Evolutionary conservation across 2,797 vertebrate species (phyloP).

Genomic region (Carduelis carduelis): DNA sequence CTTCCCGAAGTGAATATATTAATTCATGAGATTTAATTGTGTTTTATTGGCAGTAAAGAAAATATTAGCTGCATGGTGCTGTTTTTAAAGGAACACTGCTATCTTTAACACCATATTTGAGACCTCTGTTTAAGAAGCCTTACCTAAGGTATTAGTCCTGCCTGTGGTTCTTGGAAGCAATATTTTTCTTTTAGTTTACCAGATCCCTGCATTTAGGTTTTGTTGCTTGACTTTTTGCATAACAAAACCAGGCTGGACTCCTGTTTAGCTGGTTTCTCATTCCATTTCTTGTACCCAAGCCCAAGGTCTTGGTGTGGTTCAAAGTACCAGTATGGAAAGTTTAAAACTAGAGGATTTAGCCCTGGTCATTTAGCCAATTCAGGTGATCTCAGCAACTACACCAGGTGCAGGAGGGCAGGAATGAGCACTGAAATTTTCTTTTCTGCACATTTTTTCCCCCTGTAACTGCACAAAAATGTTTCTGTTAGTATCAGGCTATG

Average conservation of each 20-base stretch:
- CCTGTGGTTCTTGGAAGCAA: not conserved
- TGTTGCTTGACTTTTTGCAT: not conserved
- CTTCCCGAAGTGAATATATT: conserved; percentile 41
- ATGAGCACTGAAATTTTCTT: not conserved
- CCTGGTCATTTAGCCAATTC: not conserved
- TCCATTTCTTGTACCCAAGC: not conserved
- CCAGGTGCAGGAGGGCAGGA: not conserved
- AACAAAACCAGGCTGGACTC: not conserved
- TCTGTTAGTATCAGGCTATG: not conserved
- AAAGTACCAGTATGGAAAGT: not conserved
- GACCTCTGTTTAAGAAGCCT: not conserved
- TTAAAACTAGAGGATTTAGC: not conserved
- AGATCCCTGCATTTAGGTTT: not conserved
- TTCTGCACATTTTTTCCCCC: not conserved
- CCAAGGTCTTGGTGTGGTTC: not conserved
- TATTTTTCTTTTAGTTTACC: not conserved
- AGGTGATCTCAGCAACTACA: not conserved
- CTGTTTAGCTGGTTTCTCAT: not conserved
- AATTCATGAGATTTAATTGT: conserved; percentile 35
- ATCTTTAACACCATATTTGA: not conserved
- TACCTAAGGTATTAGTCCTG: not conserved
- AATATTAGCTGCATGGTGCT: not conserved
- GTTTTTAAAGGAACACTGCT: not conserved
- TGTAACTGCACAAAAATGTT: not conserved
- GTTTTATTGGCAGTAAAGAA: not conserved